Evolutionary conservation across 2,888 invertebrate genomes (phyloP), one percentile per base, ranked within the genome.

Genomic region (Amblyteles armatorius): DNA sequence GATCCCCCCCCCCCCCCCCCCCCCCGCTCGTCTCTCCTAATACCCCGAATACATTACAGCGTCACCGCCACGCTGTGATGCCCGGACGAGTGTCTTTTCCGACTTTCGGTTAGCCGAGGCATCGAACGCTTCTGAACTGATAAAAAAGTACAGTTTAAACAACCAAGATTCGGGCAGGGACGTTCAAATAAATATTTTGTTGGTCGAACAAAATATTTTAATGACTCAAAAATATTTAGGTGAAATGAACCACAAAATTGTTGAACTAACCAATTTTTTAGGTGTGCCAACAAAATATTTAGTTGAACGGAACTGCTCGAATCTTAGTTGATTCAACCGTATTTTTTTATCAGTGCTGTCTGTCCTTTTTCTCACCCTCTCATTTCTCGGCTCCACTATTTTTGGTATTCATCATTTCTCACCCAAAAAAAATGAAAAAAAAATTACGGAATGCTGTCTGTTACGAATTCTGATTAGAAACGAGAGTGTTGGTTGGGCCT

Each of bases 401-500:
- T 82, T 63, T 33, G 33, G 50, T 60, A 50, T 36, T 29, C 63
- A 33, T n/a, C 48, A 44, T 73, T 73, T 22, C 68, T 4, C 11
- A 33, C 22, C 36, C 22, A 73, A 68, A 40, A 16, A 67, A 33
- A 36, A 50, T n/a, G n/a, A 83, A 69, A 69, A 65, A 73, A 29
- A 29, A 29, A 29, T 5, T 4, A 29, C 3, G 0, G 5, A 29
- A 29, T 4, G 29, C 29, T 63, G 72, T 22, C 80, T 60, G 72
- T 80, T 80, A 80, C 76, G 72, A 80, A 71, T 80, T 80, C 71
- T 84, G 84, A 84, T 80, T 84, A 80, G 84, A 80, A 84, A 77
- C 80, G 77, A 71, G 72, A 77, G 83, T 68, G 77, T 84, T 77
- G 71, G 68, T 78, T 48, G 26, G n/a, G n/a, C 22, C 22, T 22